Evolutionary conservation across 1,140 invertebrate species (phyloP).

Genomic region (Neodiprion virginianus): DNA sequence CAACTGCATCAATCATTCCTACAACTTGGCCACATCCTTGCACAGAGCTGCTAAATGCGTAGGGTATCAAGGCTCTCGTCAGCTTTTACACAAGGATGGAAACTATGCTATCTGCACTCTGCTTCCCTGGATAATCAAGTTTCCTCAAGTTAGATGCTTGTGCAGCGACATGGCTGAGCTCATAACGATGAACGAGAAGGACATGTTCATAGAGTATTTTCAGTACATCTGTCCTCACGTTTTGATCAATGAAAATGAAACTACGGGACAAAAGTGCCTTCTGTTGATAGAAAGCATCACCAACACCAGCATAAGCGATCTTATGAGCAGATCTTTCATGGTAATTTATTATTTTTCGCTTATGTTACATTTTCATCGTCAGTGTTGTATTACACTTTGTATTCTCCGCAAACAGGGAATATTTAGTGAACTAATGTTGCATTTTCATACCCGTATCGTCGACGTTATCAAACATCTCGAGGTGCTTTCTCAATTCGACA

Average conservation of each 20-base stretch:
- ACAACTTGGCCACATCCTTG: constrained; percentile 59
- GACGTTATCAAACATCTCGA: constrained; percentile 68
- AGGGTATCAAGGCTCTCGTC: constrained; percentile 65
- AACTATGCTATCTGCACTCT: constrained; percentile 68
- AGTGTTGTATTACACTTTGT: constrained; percentile 43
- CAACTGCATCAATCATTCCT: constrained; percentile 62
- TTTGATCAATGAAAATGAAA: constrained; percentile 66
- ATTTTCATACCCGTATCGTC: constrained; percentile 70
- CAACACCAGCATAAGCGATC: constrained; percentile 56
- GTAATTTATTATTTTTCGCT: constrained; percentile 36
- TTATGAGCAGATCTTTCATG: constrained; percentile 63
- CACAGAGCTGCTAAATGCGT: constrained; percentile 64
- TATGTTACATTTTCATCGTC: background rate
- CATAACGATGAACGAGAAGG: constrained; percentile 64
- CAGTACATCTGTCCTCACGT: constrained; percentile 71
- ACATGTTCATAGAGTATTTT: constrained; percentile 65
- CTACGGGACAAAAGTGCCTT: constrained; percentile 65
- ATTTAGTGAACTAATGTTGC: constrained; percentile 64
- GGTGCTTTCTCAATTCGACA: constrained; percentile 46
- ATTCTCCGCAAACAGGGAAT: constrained; percentile 58
- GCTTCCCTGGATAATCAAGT: constrained; percentile 63
- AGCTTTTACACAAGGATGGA: constrained; percentile 67
- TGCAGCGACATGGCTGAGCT: constrained; percentile 68
- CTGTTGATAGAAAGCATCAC: constrained; percentile 66
- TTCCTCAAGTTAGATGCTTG: constrained; percentile 62